A percentile compares a stretch with the other conserved stretches of the same genome.
phyloP scores from a whole-genome alignment of 1,140 invertebrate genomes.

The Onthophagus taurus region DNA sequence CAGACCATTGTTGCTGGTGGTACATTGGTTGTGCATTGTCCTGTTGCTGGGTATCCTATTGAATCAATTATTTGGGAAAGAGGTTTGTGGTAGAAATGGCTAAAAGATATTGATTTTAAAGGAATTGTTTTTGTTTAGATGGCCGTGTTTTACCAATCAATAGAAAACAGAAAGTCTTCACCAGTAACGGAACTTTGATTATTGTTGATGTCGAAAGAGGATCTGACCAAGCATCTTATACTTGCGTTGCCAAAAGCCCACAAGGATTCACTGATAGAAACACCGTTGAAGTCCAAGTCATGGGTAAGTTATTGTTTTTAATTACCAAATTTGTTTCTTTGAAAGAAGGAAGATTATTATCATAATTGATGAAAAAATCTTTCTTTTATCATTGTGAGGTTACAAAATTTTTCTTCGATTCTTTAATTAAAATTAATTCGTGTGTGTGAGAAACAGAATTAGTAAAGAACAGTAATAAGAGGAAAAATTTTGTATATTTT shows the following conservation, averaged over 20 bases:
- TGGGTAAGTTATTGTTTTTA: constrained; percentile 65
- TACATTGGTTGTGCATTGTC: constrained; percentile 78
- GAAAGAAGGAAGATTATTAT: too few species aligned
- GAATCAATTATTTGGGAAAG: constrained; percentile 90
- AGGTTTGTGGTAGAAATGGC: constrained; percentile 38
- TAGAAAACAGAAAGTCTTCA: constrained; percentile 88
- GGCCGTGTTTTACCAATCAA: constrained; percentile 79
- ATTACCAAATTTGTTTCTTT: too few species aligned
- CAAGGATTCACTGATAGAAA: constrained; percentile 81
- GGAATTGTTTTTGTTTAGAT: constrained; percentile 38
- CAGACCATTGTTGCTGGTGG: constrained; percentile 90
- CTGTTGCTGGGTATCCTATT: constrained; percentile 90
- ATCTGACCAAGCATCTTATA: constrained; percentile 90
- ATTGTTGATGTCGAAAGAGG: constrained; percentile 87
- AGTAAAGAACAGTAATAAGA: too few species aligned
- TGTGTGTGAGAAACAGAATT: too few species aligned
- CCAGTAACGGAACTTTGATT: constrained; percentile 86
- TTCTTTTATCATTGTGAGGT: too few species aligned
- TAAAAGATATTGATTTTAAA: constrained; percentile 3
- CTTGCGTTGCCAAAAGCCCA: constrained; percentile 83
- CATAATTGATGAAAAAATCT: too few species aligned
- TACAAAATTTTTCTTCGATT: too few species aligned
- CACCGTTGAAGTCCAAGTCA: constrained; percentile 85
- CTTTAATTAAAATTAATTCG: too few species aligned
- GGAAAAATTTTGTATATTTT: too few species aligned